Evolutionary conservation across 2,888 invertebrate genomes (phyloP).

Genomic region (Orchesellides sinensis): DNA sequence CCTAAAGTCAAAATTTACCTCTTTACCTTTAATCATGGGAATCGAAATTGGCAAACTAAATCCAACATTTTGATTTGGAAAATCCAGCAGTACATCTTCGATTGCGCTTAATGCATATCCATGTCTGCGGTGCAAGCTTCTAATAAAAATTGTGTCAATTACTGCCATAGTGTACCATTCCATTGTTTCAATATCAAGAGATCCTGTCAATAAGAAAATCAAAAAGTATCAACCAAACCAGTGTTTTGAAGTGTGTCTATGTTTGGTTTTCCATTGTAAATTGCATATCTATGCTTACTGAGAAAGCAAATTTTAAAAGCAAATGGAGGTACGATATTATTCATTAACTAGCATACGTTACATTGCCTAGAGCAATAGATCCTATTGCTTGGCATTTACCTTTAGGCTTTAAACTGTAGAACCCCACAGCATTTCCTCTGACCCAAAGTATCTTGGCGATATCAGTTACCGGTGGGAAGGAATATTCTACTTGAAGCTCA

Average conservation of each 20-base stretch:
- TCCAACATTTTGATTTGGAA: slow-evolving; percentile 76
- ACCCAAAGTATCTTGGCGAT: slow-evolving; percentile 75
- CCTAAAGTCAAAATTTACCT: too few relatives aligned
- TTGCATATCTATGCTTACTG: too few relatives aligned
- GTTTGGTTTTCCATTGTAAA: too few relatives aligned
- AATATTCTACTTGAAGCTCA: slow-evolving; percentile 75
- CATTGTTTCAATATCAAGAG: slow-evolving; percentile 74
- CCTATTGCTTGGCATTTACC: too few relatives aligned
- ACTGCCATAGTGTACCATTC: slow-evolving; percentile 76
- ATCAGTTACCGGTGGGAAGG: slow-evolving; percentile 75
- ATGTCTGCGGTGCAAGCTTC: slow-evolving; percentile 75
- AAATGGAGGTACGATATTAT: too few relatives aligned
- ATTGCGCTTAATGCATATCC: slow-evolving; percentile 76
- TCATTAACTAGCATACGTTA: too few relatives aligned
- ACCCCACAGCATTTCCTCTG: slow-evolving; percentile 76
- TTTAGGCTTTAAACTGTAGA: slow-evolving; percentile 77
- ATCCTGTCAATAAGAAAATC: too few relatives aligned
- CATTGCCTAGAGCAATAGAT: too few relatives aligned
- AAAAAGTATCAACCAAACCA: too few relatives aligned
- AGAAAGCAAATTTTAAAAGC: too few relatives aligned
- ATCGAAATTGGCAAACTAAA: slow-evolving; percentile 77
- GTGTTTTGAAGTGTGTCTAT: too few relatives aligned
- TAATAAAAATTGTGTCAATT: slow-evolving; percentile 77
- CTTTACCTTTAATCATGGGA: slow-evolving; percentile 77
- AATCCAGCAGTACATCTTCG: slow-evolving; percentile 75